Evolutionary conservation across 2,888 invertebrate species (phyloP).

Genomic region (Sphaerophoria rueppellii): DNA sequence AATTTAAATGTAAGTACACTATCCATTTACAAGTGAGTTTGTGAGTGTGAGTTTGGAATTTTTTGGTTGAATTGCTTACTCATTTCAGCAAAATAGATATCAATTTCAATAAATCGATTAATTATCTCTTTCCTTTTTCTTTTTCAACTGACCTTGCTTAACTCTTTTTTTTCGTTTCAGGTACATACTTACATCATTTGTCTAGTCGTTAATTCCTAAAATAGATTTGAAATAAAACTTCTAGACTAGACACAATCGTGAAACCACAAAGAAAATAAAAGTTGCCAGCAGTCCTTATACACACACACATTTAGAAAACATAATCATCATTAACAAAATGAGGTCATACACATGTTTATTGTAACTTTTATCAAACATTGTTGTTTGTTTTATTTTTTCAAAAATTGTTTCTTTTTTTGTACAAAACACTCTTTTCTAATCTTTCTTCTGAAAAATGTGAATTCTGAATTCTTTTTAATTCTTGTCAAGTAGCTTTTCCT

Average conservation of each 20-base stretch:
- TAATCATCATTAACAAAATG: not conserved
- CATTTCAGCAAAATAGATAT: too few relatives aligned
- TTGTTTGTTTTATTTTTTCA: not conserved
- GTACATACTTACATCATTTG: not conserved
- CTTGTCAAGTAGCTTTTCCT: too few relatives aligned
- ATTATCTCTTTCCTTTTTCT: too few relatives aligned
- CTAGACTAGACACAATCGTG: not conserved
- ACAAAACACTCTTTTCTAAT: too few relatives aligned
- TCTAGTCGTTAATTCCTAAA: constrained; percentile 3
- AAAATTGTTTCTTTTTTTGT: too few relatives aligned
- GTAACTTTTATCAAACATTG: constrained; percentile 2
- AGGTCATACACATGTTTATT: not conserved
- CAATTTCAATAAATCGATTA: too few relatives aligned
- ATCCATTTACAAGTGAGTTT: too few relatives aligned
- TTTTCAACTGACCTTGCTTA: not conserved
- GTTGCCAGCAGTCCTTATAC: too few relatives aligned
- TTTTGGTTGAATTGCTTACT: too few relatives aligned
- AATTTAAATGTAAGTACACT: too few relatives aligned
- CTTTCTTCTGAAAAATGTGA: too few relatives aligned
- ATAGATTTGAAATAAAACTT: constrained; percentile 15
- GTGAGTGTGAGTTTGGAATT: too few relatives aligned
- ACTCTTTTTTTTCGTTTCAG: not conserved
- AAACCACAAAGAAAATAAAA: not conserved
- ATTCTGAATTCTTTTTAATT: not conserved
- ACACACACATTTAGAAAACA: not conserved